These are phyloP conservation scores for Mus caroli DNA, from an alignment of 2,797 vertebrate species.

Conservation along the genomic window DNA sequence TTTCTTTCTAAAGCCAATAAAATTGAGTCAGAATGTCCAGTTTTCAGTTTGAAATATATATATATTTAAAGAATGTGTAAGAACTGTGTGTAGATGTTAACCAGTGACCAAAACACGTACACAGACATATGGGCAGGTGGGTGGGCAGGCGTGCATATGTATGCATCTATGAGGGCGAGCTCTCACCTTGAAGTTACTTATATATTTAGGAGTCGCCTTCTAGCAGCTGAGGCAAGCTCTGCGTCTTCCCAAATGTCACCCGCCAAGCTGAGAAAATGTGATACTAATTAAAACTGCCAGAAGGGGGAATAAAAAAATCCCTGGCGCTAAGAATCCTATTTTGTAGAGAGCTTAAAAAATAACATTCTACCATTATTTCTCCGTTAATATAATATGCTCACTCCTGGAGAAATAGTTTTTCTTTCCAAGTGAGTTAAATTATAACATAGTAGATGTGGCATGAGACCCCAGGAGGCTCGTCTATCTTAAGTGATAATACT, in stretches of 20 bases:
- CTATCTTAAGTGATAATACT: neutral
- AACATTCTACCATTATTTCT: neutral
- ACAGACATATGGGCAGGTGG: neutral
- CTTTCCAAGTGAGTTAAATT: slow-evolving; percentile 22
- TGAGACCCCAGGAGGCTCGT: neutral
- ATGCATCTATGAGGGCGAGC: neutral
- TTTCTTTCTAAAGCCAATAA: slow-evolving; percentile 11
- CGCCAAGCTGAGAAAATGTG: slow-evolving; percentile 19
- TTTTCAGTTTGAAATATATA: slow-evolving; percentile 9
- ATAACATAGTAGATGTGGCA: neutral
- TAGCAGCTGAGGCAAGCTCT: slow-evolving; percentile 38
- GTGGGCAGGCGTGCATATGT: neutral
- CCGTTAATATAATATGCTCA: neutral
- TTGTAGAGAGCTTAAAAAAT: neutral
- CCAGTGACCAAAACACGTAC: neutral
- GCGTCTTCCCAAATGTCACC: slow-evolving; percentile 39
- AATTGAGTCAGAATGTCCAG: neutral
- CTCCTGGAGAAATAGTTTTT: slow-evolving; percentile 28
- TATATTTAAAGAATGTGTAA: neutral
- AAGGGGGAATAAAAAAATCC: neutral
- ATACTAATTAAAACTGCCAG: neutral
- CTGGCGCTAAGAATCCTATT: neutral
- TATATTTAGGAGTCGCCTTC: slow-evolving; percentile 56
- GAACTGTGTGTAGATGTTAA: neutral
- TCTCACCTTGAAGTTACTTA: neutral